A percentile compares a stretch with the other conserved stretches of the same genome.
phyloP scores from a whole-genome alignment of 92 coral and sea anemone genomes.

The Palythoa grandiflora region DNA sequence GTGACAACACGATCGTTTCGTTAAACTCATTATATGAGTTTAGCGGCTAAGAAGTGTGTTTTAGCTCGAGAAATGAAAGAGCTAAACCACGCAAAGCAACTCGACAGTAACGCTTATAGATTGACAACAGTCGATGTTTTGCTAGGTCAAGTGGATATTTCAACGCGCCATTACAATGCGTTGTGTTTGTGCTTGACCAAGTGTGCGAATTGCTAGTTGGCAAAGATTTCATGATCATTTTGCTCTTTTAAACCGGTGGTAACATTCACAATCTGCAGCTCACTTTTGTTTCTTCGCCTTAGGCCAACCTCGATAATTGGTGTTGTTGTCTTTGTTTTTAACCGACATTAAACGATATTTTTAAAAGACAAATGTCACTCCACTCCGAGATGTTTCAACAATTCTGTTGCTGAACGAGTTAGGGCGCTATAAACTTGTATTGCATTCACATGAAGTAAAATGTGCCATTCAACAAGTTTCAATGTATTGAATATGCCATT shows the following conservation, averaged over 20 bases:
- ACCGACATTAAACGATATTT: slow-evolving; percentile 83
- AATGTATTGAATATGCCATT: slow-evolving; percentile 23
- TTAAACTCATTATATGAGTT: slow-evolving; percentile 44
- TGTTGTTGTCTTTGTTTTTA: slow-evolving; percentile 55
- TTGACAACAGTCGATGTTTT: slow-evolving; percentile 5
- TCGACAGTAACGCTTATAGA: not conserved
- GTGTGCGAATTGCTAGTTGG: slow-evolving; percentile 16
- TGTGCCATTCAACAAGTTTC: slow-evolving; percentile 21
- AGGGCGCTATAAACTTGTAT: not conserved
- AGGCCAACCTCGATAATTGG: slow-evolving; percentile 52
- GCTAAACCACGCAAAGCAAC: slow-evolving; percentile 33
- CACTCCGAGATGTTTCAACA: slow-evolving; percentile 15
- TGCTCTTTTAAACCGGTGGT: slow-evolving; percentile 35
- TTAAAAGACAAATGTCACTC: slow-evolving; percentile 66
- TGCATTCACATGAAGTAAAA: slow-evolving; percentile 31
- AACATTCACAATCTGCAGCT: slow-evolving; percentile 28
- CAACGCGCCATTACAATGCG: slow-evolving; percentile 32
- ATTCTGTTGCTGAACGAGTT: slow-evolving; percentile 2
- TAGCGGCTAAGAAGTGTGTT: slow-evolving; percentile 41
- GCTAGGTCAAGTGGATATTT: slow-evolving; percentile 45
- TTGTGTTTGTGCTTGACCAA: slow-evolving; percentile 36
- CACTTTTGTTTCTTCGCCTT: slow-evolving; percentile 48
- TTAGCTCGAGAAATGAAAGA: slow-evolving; percentile 34
- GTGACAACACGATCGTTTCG: slow-evolving; percentile 51
- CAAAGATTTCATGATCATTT: slow-evolving; percentile 45